These are phyloP conservation scores for Odiellus spinosus DNA, from an alignment of 2,888 invertebrate species.

Conservation along the genomic window DNA sequence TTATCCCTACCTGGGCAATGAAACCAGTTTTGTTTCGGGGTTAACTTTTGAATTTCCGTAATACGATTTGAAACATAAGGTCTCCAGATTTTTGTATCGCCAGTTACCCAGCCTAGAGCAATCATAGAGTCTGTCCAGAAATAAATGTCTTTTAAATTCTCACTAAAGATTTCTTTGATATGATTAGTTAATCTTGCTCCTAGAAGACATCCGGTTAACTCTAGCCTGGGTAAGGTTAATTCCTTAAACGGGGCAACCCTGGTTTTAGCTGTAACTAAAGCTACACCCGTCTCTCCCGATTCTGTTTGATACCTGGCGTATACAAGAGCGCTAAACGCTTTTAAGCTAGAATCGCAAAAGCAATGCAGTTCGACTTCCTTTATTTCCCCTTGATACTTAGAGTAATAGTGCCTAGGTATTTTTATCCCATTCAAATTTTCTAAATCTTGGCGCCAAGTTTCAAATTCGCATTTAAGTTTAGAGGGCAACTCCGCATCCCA, in stretches of 20 bases:
- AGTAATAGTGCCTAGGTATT: slow-evolving; percentile 6
- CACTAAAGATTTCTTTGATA: neutral
- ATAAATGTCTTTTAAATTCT: no score
- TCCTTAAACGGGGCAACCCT: slow-evolving; percentile 20
- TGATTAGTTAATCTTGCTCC: slow-evolving; percentile 2
- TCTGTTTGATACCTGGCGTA: slow-evolving; percentile 12
- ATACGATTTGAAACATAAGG: slow-evolving; percentile 21
- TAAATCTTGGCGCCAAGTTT: neutral
- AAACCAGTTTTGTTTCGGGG: slow-evolving; percentile 15
- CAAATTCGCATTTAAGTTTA: slow-evolving; percentile 1
- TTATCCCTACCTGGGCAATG: slow-evolving; percentile 21
- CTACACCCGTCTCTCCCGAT: slow-evolving; percentile 10
- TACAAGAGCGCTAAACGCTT: slow-evolving; percentile 17
- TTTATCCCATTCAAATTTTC: neutral
- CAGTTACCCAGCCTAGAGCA: slow-evolving; percentile 18
- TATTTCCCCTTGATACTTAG: neutral
- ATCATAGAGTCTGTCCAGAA: slow-evolving; percentile 19
- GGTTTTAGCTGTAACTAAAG: no score
- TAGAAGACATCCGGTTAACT: slow-evolving; percentile 15
- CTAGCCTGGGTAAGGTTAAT: slow-evolving; percentile 19
- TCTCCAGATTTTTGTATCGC: slow-evolving; percentile 12
- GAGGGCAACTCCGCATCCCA: slow-evolving; percentile 21
- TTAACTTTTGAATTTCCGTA: slow-evolving; percentile 16
- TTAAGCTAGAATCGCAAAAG: slow-evolving; percentile 21
- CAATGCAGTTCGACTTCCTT: slow-evolving; percentile 4